Percentiles rank a stretch among this genome's conserved stretches.
Evolutionary conservation across 2,113 vertebrate species (phyloP).

Genomic region (Malurus cyaneus): DNA sequence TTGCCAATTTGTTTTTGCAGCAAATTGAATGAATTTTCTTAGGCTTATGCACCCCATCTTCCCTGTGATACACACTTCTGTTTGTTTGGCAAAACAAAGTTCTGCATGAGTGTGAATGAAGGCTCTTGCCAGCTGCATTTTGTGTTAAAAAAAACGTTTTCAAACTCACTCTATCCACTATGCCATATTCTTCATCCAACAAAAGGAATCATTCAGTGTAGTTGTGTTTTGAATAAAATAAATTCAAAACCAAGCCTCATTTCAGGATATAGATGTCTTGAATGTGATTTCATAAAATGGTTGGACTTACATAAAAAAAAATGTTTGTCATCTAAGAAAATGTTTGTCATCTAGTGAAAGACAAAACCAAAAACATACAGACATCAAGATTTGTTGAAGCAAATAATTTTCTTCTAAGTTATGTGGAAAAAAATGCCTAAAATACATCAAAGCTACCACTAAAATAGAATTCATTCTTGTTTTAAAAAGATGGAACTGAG

Average conservation of each 20-base stretch:
- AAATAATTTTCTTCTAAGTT: constrained; percentile 4
- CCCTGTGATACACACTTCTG: not conserved
- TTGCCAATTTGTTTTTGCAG: not conserved
- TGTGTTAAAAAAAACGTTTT: not conserved
- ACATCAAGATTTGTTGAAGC: not conserved
- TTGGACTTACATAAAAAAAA: not conserved
- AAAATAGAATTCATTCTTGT: not conserved
- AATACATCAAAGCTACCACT: constrained; percentile 6
- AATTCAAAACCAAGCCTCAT: not conserved
- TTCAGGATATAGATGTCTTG: not conserved
- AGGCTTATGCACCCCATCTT: not conserved
- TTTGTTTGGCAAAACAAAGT: not conserved
- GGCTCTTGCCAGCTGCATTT: not conserved
- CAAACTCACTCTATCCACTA: not conserved
- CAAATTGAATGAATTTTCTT: not conserved
- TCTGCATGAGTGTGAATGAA: not conserved
- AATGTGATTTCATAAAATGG: not conserved
- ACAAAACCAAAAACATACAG: not conserved
- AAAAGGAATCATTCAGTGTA: not conserved
- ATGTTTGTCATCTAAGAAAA: not conserved
- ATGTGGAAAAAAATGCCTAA: not conserved
- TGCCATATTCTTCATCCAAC: not conserved
- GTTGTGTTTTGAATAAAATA: not conserved
- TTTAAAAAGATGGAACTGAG: not conserved
- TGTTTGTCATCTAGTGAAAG: not conserved